Base-by-base conservation (phyloP, 2,888 invertebrate genomes). In the Apotomis betuletana region DNA sequence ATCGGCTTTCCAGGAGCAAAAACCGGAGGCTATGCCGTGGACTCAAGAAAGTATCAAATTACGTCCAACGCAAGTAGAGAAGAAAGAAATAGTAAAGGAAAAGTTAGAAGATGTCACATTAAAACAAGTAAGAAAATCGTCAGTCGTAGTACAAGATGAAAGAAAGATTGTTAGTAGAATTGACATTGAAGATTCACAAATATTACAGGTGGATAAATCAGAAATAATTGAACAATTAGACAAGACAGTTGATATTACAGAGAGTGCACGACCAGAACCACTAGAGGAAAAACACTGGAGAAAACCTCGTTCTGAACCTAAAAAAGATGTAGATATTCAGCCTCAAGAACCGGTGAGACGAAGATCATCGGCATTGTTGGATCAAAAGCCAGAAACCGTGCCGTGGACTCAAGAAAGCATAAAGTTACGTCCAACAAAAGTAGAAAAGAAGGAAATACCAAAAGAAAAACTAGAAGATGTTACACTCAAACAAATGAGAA, bases 401-500 rank as follows among this genome's bases (percentile, higher is more conserved):
- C 95, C 83, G 68, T 95, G 84, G 95, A 96, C 95, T 3, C 94
- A 96, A 80, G 95, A 96, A 86, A 93, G 94, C 76, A 92, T 95
- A 12, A 92, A 94, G 79, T 81, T 95, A 76, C 93, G 94, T 77
- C 95, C 95, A 3, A 92, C 95, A 0, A 95, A 94, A 78, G 93
- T 94, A 63, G 92, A 94, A 76, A 94, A 94, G 76, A 88, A 90
- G 75, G 83, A 90, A 67, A 92, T 94, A 87, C 36, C 92, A 84
- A 92, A 94, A 94, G 81, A 94, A 93, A 94, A 93, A 80, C 77
- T 93, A 61, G 93, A 94, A 85, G 88, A 90, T 76, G 83, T 92
- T 5, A 85, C 83, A 59, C 80, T 92, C 70, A 92, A 83, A 81
- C 89, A 87, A 71, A 80, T 87, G 3, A 80, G 85, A 74, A 92